Percentiles rank a stretch among this genome's conserved stretches.
phyloP scores from a whole-genome alignment of 1,140 invertebrate genomes.

The Bombus balteatus region DNA sequence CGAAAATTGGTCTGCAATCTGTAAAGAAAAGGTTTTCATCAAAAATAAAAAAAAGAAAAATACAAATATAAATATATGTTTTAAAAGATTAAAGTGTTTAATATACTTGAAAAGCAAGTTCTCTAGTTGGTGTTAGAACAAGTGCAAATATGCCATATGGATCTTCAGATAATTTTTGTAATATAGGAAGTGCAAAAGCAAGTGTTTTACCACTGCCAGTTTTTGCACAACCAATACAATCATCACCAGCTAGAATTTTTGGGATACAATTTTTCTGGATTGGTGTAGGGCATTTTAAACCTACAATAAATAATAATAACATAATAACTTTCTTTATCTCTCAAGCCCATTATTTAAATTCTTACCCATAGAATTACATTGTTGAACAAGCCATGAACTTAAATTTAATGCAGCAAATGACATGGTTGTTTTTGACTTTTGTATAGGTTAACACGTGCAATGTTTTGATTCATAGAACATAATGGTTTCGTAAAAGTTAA shows the following conservation, averaged over 20 bases:
- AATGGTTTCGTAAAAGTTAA: not conserved
- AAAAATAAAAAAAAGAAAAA: not conserved
- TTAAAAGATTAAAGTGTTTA: conserved; percentile 11
- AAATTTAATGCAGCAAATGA: conserved; percentile 76
- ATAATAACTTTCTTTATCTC: not conserved
- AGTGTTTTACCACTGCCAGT: conserved; percentile 99
- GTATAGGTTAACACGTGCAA: not conserved
- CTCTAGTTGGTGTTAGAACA: conserved; percentile 97
- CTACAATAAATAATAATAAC: conserved; percentile 77
- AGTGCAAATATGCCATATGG: conserved; percentile 97
- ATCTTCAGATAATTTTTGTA: conserved; percentile 95
- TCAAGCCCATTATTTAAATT: conserved; percentile 26
- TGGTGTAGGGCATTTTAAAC: conserved; percentile 91
- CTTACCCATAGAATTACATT: conserved; percentile 78
- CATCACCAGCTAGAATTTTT: conserved; percentile 90
- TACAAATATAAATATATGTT: not conserved
- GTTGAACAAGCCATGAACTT: conserved; percentile 77
- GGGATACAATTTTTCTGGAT: conserved; percentile 93
- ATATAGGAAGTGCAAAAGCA: conserved; percentile 97
- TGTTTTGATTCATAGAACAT: not conserved
- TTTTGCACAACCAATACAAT: conserved; percentile 97
- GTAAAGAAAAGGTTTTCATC: not conserved
- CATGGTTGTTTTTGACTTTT: not conserved
- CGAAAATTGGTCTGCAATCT: conserved; percentile 96
- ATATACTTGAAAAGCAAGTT: conserved; percentile 92